Evolutionary conservation across 2,113 vertebrate species (phyloP).

Genomic region (Tauraco erythrolophus): DNA sequence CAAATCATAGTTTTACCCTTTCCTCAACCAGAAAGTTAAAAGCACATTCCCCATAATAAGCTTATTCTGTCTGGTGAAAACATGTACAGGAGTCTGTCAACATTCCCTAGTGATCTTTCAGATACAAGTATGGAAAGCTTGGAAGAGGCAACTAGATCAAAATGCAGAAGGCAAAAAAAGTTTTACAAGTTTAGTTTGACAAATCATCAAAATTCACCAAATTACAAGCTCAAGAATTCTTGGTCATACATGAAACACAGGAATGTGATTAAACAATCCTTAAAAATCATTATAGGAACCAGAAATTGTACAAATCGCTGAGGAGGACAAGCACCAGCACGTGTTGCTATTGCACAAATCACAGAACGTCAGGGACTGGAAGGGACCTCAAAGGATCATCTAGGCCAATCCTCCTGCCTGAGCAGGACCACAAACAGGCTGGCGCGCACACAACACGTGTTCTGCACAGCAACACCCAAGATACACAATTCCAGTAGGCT

Average conservation of each 20-base stretch:
- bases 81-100: neutral
- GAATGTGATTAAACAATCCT: neutral
- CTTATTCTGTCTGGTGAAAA: slow-evolving; percentile 20
- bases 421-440: too few species aligned
- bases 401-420: too few species aligned
- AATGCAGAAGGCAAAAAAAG: neutral
- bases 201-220: neutral
- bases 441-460: too few species aligned
- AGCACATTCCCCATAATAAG: neutral
- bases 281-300: neutral
- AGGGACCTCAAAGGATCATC: too few species aligned
- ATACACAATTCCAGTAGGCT: neutral
- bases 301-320: neutral
- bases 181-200: neutral
- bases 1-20: neutral
- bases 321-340: neutral
- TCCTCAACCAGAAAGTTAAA: neutral
- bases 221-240: neutral
- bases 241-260: neutral
- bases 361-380: too few species aligned
- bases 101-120: neutral
- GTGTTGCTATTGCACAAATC: neutral
- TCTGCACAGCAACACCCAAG: neutral
- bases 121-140: neutral
- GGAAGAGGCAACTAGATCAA: neutral